Evolutionary conservation across 2,888 invertebrate genomes (phyloP), one percentile per base, ranked within the genome.

Genomic region (Malacosoma neustria): DNA sequence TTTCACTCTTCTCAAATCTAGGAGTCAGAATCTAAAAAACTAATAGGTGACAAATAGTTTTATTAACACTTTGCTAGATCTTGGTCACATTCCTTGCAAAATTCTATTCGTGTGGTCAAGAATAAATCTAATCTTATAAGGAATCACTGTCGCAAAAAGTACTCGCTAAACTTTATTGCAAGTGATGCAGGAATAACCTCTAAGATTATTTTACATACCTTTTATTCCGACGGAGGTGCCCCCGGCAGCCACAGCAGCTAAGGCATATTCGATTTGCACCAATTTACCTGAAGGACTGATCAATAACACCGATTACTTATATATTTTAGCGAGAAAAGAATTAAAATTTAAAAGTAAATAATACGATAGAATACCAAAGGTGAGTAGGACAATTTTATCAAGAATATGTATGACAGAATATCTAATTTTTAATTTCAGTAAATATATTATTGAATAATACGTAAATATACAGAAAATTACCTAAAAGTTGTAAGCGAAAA

Each of bases 201-300:
- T n/a, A n/a, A n/a, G n/a, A n/a, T n/a, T n/a, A n/a, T n/a, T 40
- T 38, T 41, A 48, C 41, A 66, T 79, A 95, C 95, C 95, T 91
- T 98, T 97, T 40, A 99, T 98, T 30, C 99, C 99, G 49, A 99
- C 99, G 40, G 99, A 98, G 2, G 99, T 98, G 3, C 99, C 98
- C 42, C 99, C 99, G 45, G 98, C 97, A 41, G 97, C 96, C 14
- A 99, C 99, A 15, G 99, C 99, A 38, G 98, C 98, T 74, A 99
- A 88, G 3, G 99, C 99, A 93, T 99, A 99, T 88, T 99, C 99
- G 57, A 99, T 98, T 87, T 99, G 99, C 38, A 99, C 99, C 59
- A 99, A 88, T 87, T 99, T 99, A 50, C 99, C 99, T 13, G 99
- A 99, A 11, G 99, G 99, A 72, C 99, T 99, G 85, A 14, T 87